Evolutionary conservation across 2,888 invertebrate genomes (phyloP).

Genomic region (Lumbricus terrestris): DNA sequence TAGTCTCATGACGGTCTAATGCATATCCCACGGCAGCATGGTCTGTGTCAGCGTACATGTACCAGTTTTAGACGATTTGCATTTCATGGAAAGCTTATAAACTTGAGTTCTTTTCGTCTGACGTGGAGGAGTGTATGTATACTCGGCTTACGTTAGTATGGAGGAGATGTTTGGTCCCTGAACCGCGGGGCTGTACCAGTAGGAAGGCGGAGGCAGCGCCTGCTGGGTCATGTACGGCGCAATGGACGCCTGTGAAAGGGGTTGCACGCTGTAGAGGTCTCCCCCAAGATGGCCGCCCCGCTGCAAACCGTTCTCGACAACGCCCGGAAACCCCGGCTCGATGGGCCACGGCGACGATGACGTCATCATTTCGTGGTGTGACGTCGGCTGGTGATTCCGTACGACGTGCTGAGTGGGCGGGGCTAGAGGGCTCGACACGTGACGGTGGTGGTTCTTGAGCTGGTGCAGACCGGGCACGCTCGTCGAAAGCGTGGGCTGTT

Average conservation of each 20-base stretch:
- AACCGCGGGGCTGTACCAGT: neutral
- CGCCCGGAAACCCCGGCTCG: neutral
- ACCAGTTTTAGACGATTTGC: neutral
- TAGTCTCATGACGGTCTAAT: neutral
- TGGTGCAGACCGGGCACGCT: neutral
- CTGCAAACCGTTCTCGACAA: neutral
- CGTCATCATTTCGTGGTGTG: constrained; percentile 16
- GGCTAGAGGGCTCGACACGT: neutral
- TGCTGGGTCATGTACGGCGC: constrained; percentile 9
- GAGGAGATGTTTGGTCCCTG: constrained; percentile 6
- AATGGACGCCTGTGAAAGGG: neutral
- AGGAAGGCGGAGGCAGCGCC: neutral
- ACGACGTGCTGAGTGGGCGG: neutral
- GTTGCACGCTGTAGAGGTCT: constrained; percentile 4
- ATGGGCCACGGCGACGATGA: neutral
- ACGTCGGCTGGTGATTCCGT: neutral
- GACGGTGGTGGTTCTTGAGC: constrained; percentile 7
- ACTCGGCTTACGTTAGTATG: neutral
- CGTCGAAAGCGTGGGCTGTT: neutral
- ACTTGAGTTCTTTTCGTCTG: neutral
- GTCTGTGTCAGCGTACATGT: neutral
- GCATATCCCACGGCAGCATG: neutral
- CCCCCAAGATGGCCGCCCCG: neutral
- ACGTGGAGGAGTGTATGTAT: too few relatives aligned
- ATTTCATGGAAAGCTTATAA: neutral